Conservation (phyloP, 2,113 vertebrate species). For the Pionites leucogaster region DNA sequence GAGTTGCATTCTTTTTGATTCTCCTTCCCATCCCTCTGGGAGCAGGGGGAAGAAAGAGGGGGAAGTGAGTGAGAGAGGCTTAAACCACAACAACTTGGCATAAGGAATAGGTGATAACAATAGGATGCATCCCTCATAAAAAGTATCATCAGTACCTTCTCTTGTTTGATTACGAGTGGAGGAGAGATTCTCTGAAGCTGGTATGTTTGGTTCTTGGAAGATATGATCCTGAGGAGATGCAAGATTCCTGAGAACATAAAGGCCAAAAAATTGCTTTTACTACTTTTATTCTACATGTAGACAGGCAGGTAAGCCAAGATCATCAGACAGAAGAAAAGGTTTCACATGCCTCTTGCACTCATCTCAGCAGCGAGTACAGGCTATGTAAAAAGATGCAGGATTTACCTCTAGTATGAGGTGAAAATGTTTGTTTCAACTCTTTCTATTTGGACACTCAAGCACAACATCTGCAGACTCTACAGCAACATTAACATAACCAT, state of each 20-base stretch:
- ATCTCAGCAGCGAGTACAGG: background rate
- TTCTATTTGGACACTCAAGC: background rate
- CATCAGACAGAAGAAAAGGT: background rate
- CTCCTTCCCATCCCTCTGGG: too few species aligned
- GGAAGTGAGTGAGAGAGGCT: too few species aligned
- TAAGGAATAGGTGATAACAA: background rate
- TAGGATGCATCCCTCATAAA: background rate
- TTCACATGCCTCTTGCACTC: background rate
- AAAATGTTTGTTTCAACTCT: background rate
- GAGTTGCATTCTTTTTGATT: too few species aligned
- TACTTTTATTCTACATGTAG: background rate
- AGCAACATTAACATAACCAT: background rate
- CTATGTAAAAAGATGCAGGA: background rate
- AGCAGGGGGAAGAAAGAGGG: too few species aligned
- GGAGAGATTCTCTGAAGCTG: background rate
- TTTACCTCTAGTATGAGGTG: background rate
- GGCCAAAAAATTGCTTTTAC: background rate
- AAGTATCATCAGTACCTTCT: slow-evolving; percentile 69
- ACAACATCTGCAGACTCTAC: background rate
- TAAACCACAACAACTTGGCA: too few species aligned
- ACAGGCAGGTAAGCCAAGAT: background rate
- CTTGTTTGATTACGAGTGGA: slow-evolving; percentile 39
- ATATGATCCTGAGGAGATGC: background rate
- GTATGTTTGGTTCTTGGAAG: slow-evolving; percentile 23
- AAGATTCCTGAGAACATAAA: slow-evolving; percentile 46